Evolutionary conservation across 2,113 vertebrate genomes (phyloP).

Genomic region (Platysteira castanea): DNA sequence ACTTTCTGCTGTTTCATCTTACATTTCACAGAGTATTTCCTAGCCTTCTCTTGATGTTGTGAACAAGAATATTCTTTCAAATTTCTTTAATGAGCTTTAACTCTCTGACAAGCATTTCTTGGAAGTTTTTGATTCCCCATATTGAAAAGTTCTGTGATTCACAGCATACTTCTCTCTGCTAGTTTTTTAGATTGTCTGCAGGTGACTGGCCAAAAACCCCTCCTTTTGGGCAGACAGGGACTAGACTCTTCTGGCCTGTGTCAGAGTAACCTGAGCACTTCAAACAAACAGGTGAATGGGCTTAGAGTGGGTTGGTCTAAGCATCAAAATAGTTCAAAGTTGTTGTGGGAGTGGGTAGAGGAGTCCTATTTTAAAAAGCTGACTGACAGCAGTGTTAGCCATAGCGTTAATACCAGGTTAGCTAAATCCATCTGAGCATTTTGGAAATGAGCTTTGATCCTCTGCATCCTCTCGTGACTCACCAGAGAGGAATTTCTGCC

Average conservation of each 20-base stretch:
- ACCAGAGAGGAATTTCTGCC: background rate
- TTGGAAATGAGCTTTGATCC: constrained; percentile 33
- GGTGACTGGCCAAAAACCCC: constrained; percentile 65
- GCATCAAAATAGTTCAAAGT: constrained; percentile 15
- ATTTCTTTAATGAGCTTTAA: background rate
- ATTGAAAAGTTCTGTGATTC: background rate
- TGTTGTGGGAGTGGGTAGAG: constrained; percentile 10
- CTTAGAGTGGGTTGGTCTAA: constrained; percentile 5
- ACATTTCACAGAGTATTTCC: background rate
- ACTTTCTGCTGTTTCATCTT: background rate
- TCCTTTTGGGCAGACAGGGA: constrained; percentile 67
- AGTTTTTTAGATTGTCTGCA: constrained; percentile 79
- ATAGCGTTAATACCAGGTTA: background rate
- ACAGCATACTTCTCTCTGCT: background rate
- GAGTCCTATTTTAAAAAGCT: background rate
- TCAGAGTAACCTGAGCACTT: constrained; percentile 65
- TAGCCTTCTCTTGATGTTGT: background rate
- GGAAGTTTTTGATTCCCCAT: background rate
- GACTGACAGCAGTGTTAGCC: background rate
- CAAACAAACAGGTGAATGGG: constrained; percentile 82
- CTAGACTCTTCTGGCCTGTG: constrained; percentile 61
- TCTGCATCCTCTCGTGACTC: constrained; percentile 10
- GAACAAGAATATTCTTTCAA: background rate
- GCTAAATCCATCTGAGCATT: background rate
- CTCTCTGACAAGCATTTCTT: background rate